Evolutionary conservation across 2,888 invertebrate genomes (phyloP).

Genomic region (Venustoraphidia nigricollis): DNA sequence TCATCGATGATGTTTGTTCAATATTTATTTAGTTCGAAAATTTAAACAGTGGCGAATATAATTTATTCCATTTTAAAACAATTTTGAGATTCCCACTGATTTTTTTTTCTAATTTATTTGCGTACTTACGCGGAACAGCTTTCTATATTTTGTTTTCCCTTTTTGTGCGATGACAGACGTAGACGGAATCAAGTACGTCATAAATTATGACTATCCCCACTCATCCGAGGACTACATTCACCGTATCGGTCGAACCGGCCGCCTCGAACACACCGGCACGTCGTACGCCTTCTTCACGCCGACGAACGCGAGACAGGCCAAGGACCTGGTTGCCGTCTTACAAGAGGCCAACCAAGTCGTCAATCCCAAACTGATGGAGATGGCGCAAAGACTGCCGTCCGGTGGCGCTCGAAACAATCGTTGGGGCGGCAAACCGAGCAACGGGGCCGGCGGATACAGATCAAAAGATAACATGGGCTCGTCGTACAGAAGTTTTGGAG

Average conservation of each 20-base stretch:
- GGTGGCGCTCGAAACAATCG: constrained; percentile 39
- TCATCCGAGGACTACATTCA: constrained; percentile 93
- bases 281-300: constrained; percentile 93
- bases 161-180: constrained; percentile 51
- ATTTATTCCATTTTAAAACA: too few relatives aligned
- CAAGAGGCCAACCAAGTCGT: constrained; percentile 74
- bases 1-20: neutral
- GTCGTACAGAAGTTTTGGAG: too few relatives aligned
- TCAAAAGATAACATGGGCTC: too few relatives aligned
- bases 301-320: constrained; percentile 73
- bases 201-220: constrained; percentile 92
- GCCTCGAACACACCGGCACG: constrained; percentile 74
- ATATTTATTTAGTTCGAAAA: too few relatives aligned
- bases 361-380: too few relatives aligned
- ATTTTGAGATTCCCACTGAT: neutral
- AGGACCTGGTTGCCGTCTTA: constrained; percentile 75
- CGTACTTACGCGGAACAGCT: neutral
- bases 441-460: too few relatives aligned
- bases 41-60: too few relatives aligned
- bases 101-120: constrained; percentile 15
- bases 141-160: neutral
- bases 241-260: constrained; percentile 85
- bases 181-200: constrained; percentile 89
- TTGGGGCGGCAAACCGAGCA: constrained; percentile 23
- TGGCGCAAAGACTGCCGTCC: too few relatives aligned